Percentiles rank a stretch among this genome's conserved stretches.
phyloP scores from a whole-genome alignment of 2,888 invertebrate genomes.

The Hypena proboscidalis region DNA sequence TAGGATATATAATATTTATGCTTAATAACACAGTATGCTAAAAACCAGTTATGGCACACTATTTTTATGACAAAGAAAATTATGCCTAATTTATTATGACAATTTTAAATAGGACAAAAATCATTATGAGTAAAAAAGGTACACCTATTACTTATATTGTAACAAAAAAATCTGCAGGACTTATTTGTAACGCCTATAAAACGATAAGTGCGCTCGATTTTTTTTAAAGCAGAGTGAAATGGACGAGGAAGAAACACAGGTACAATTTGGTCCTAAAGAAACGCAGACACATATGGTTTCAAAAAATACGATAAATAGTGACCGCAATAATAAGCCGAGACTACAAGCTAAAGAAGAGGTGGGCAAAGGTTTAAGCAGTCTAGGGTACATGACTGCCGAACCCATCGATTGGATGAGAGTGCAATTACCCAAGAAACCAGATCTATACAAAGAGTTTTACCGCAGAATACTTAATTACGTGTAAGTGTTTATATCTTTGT shows the following conservation, averaged over 20 bases:
- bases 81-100: too few relatives aligned
- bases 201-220: slow-evolving; percentile 1
- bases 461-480: slow-evolving; percentile 87
- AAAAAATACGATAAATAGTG: slow-evolving; percentile 21
- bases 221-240: slow-evolving; percentile 49
- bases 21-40: too few relatives aligned
- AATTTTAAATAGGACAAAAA: too few relatives aligned
- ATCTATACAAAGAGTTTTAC: slow-evolving; percentile 87
- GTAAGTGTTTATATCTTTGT: too few relatives aligned
- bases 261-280: slow-evolving; percentile 54
- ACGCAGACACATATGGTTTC: slow-evolving; percentile 33
- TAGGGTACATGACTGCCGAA: slow-evolving; percentile 84
- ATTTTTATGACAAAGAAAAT: too few relatives aligned
- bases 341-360: slow-evolving; percentile 53
- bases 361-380: slow-evolving; percentile 79
- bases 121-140: too few relatives aligned
- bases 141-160: too few relatives aligned
- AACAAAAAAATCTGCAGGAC: too few relatives aligned
- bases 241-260: slow-evolving; percentile 52
- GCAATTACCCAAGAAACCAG: slow-evolving; percentile 87
- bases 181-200: too few relatives aligned
- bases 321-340: slow-evolving; percentile 45
- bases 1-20: too few relatives aligned
- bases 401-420: slow-evolving; percentile 87
- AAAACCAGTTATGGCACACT: too few relatives aligned